phyloP scores from a whole-genome alignment of 1,140 invertebrate genomes.

The Akabosia matsudoensis region DNA sequence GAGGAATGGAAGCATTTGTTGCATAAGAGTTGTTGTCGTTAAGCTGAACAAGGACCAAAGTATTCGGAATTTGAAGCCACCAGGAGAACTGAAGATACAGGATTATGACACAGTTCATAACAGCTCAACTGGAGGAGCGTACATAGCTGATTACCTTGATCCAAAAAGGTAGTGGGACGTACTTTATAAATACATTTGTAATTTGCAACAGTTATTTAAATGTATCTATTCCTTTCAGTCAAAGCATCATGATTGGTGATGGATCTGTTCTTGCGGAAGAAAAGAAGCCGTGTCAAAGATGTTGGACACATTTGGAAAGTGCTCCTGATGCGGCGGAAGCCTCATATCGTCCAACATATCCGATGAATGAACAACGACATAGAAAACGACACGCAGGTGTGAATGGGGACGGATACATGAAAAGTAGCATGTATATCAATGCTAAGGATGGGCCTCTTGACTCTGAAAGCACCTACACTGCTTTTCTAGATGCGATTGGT shows the following conservation, averaged over 20 bases:
- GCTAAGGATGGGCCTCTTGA: constrained; percentile 67
- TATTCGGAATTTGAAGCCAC: constrained; percentile 63
- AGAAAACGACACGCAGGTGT: constrained; percentile 35
- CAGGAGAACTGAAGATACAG: constrained; percentile 64
- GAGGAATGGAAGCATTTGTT: constrained; percentile 81
- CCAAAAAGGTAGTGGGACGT: constrained; percentile 31
- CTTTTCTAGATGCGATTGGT: constrained; percentile 77
- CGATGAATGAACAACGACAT: constrained; percentile 21
- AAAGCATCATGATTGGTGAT: constrained; percentile 42
- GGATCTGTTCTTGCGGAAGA: not conserved
- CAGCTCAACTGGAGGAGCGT: constrained; percentile 63
- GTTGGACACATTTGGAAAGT: not conserved
- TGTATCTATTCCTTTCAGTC: constrained; percentile 20
- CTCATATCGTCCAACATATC: constrained; percentile 2
- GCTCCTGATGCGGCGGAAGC: not conserved
- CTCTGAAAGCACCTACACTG: constrained; percentile 72
- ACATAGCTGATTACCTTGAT: constrained; percentile 76
- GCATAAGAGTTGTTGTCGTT: constrained; percentile 72
- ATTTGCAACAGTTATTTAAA: not conserved
- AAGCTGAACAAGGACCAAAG: constrained; percentile 63
- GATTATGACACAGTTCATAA: constrained; percentile 71
- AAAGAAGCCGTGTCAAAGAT: constrained; percentile 26
- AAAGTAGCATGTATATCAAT: constrained; percentile 16
- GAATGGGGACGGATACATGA: not conserved
- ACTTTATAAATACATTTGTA: not conserved